Percentiles rank a stretch among this genome's conserved stretches.
Conservation (phyloP, 2,888 invertebrate species). For the Cheilosia scutellata region DNA sequence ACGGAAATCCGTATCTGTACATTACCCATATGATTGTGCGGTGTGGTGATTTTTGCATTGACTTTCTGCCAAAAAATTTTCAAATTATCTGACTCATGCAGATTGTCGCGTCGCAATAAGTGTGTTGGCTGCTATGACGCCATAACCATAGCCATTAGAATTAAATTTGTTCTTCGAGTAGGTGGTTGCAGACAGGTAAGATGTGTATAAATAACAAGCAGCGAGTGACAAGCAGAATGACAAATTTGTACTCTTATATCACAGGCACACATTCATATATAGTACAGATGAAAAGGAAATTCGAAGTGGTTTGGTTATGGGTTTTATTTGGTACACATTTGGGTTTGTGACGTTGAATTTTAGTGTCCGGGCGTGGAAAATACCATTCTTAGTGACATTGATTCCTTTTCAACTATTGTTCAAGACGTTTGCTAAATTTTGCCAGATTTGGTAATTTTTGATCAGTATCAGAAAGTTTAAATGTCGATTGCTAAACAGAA, state of each 20-base stretch:
- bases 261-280: too few relatives aligned
- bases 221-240: constrained; percentile 33
- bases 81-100: constrained; percentile 57
- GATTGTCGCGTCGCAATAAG: constrained; percentile 49
- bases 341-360: too few relatives aligned
- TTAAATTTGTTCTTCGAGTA: constrained; percentile 60
- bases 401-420: too few relatives aligned
- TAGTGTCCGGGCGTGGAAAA: too few relatives aligned
- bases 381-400: too few relatives aligned
- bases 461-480: too few relatives aligned
- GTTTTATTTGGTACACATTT: too few relatives aligned
- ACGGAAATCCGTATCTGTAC: constrained; percentile 36
- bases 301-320: too few relatives aligned
- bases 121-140: constrained; percentile 45
- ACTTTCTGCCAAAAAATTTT: constrained; percentile 63
- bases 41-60: constrained; percentile 43
- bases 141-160: constrained; percentile 66
- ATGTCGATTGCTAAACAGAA: too few relatives aligned
- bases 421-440: too few relatives aligned
- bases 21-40: constrained; percentile 2
- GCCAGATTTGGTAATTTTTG: too few relatives aligned
- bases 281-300: too few relatives aligned
- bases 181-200: constrained; percentile 69
- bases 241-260: constrained; percentile 13
- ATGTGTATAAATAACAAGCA: constrained; percentile 52